phyloP scores from a whole-genome alignment of 2,797 vertebrate genomes.

The Odontamblyopus lacepedii region DNA sequence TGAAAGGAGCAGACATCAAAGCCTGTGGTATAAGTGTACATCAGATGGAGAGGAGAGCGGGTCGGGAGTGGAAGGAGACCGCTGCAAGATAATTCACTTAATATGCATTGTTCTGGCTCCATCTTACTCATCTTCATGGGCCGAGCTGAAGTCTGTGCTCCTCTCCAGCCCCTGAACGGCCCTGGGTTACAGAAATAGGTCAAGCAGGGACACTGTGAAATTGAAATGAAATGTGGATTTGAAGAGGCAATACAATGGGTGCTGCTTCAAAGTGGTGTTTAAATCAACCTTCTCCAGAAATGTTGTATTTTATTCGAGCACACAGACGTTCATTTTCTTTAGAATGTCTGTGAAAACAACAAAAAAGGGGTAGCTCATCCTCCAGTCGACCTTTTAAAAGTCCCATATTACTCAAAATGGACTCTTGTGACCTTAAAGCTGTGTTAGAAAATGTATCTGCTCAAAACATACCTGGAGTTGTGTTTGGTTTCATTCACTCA shows the following conservation, averaged over 20 bases:
- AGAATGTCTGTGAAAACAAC: neutral
- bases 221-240: slow-evolving; percentile 44
- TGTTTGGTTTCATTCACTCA: too few relatives aligned
- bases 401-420: too few relatives aligned
- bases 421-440: too few relatives aligned
- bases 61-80: slow-evolving; percentile 27
- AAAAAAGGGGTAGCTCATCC: neutral
- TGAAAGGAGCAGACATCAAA: slow-evolving; percentile 60
- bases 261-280: slow-evolving; percentile 33
- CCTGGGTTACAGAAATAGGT: slow-evolving; percentile 58
- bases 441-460: too few relatives aligned
- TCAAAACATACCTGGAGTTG: too few relatives aligned
- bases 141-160: slow-evolving; percentile 45
- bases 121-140: slow-evolving; percentile 30
- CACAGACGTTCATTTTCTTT: neutral
- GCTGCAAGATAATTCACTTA: slow-evolving; percentile 65
- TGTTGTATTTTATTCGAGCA: neutral
- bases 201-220: slow-evolving; percentile 54
- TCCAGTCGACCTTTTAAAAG: neutral
- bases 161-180: slow-evolving; percentile 38
- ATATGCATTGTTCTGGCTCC: slow-evolving; percentile 46
- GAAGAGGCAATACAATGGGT: slow-evolving; percentile 42
- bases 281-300: slow-evolving; percentile 4
- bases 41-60: slow-evolving; percentile 21
- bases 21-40: slow-evolving; percentile 29